Base-by-base conservation (phyloP, 1,140 invertebrate genomes). In the Drosophila pseudoobscura region DNA sequence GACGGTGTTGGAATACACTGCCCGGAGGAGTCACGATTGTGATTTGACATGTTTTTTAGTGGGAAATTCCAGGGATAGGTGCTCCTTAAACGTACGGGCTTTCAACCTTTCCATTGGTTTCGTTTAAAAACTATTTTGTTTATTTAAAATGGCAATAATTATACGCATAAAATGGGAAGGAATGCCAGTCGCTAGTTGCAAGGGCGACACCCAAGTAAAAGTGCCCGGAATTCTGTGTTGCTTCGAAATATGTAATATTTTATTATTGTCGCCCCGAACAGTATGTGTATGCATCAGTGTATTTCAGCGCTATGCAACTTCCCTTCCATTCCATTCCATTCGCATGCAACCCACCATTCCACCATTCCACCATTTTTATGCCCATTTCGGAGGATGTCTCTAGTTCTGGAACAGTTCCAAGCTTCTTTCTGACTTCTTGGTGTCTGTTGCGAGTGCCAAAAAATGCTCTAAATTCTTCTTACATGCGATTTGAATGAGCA, bases 251-350 rank as follows among this genome's bases (percentile, higher is more conserved):
- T 88, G 75, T 66, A 65, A 87, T 87, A 83, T 87, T 87, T 88
- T 87, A 88, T 87, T 88, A 88, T 87, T 83, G 78, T 87, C 78
- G 78, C 78, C 62, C 58, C 65, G 68, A 88, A 87, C 83, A 87
- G 83, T 83, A 87, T 87, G 83, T 88, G 83, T 83, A 87, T 87
- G 83, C 83, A 87, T 88, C 83, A 87, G 83, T 87, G 88, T 87
- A 83, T 88, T 87, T 85, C 82, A 82, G 83, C 82, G 83, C 82
- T 61, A 68, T 85, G 64, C 60, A 39, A 70, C 72, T 76, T 68
- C 50, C 49, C 58, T 43, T 46, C 60, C 64, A 39, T 64, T 65
- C 45, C 31, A 9, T 35, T 9, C 8, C 15, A 15, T 15, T 15
- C 15, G 0, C 15, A 0, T 15, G 15, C 15, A 15, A 0, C 15